Conservation (phyloP, 2,113 vertebrate genomes). For the Enhydra lutris region DNA sequence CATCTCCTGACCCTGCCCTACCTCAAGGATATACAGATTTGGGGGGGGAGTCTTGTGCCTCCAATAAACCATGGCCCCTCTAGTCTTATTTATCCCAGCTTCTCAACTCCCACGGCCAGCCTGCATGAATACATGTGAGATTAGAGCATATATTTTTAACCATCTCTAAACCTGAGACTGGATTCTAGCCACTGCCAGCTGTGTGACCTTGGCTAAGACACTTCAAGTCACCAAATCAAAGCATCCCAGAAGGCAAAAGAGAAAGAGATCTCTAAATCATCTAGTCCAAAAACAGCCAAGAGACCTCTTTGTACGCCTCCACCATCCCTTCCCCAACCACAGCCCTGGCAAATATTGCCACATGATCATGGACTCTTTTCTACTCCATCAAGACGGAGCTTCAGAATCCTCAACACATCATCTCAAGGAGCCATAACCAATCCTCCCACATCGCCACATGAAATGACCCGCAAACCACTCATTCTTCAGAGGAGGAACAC, state of each 20-base stretch:
- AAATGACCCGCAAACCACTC: neutral
- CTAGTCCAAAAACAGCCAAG: neutral
- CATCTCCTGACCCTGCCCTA: neutral
- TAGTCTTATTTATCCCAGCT: neutral
- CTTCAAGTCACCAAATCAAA: constrained; percentile 1
- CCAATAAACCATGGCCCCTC: neutral
- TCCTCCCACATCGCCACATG: neutral
- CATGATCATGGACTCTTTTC: neutral
- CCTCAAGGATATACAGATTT: neutral
- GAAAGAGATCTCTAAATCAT: neutral
- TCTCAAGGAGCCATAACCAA: neutral
- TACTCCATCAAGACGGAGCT: neutral
- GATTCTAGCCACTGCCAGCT: neutral
- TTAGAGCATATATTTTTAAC: neutral
- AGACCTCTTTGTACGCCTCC: neutral
- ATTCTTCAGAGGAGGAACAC: neutral
- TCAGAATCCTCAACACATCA: neutral
- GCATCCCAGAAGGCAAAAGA: neutral
- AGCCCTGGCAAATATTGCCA: neutral
- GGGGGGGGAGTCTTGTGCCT: neutral
- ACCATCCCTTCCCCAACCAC: neutral
- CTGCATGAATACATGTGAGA: neutral
- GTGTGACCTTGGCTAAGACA: neutral
- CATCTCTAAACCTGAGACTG: neutral
- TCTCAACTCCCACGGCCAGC: neutral